Conservation (phyloP, 2,888 invertebrate genomes). For the Troglohyphantes excavatus region DNA sequence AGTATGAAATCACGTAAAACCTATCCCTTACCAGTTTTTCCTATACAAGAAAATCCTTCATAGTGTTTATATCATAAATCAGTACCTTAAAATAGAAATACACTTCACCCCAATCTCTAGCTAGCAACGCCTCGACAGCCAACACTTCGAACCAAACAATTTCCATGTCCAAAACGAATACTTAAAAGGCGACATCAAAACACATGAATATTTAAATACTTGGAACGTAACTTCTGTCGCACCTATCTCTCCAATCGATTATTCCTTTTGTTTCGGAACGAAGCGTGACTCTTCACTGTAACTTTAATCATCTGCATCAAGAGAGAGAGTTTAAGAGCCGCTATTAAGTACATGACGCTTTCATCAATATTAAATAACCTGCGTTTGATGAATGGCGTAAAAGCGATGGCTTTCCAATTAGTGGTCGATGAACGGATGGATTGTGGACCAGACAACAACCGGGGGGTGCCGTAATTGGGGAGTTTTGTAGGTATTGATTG, state of each 20-base stretch:
- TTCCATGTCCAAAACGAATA: not conserved
- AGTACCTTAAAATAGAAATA: no score
- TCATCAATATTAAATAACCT: constrained; percentile 67
- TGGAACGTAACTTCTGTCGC: constrained; percentile 2
- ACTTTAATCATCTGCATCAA: constrained; percentile 45
- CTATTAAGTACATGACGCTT: constrained; percentile 55
- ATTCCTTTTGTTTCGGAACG: constrained; percentile 31
- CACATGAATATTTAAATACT: constrained; percentile 28
- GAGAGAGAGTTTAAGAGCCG: constrained; percentile 19
- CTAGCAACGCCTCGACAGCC: no score
- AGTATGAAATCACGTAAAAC: no score
- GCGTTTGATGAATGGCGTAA: constrained; percentile 44
- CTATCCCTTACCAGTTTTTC: no score
- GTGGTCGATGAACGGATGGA: constrained; percentile 44
- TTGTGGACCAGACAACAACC: constrained; percentile 12
- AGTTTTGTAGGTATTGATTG: not conserved
- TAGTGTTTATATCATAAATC: no score
- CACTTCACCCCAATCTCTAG: no score
- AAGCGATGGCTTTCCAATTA: constrained; percentile 58
- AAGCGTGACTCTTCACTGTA: constrained; percentile 55
- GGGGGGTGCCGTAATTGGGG: not conserved
- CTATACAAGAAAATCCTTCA: no score
- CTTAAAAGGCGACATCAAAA: constrained; percentile 10
- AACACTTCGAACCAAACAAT: not conserved
- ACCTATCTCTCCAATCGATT: constrained; percentile 44